phyloP scores from a whole-genome alignment of 64 coral and sea anemone genomes.

The Montipora sp. region DNA sequence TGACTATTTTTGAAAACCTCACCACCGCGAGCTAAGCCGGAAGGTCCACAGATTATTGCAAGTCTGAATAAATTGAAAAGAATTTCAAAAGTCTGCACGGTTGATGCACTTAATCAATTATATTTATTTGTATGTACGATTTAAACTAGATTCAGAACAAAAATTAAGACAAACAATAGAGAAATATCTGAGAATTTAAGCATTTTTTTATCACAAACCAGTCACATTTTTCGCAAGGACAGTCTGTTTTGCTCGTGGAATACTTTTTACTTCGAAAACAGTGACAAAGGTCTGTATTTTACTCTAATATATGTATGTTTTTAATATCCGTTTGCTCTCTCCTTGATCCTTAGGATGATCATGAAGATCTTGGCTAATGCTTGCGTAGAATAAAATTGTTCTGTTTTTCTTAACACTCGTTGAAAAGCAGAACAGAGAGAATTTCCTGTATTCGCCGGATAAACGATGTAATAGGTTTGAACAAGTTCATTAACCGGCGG shows the following conservation, averaged over 20 bases:
- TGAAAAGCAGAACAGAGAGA: neutral
- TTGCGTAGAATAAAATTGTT: neutral
- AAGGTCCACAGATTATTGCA: neutral
- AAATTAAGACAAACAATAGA: neutral
- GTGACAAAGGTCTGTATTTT: neutral
- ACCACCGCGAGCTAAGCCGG: neutral
- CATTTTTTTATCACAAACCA: neutral
- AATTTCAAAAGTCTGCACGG: neutral
- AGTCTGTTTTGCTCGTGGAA: conserved; percentile 1
- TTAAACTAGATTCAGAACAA: neutral
- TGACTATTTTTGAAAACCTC: neutral
- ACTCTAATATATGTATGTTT: neutral
- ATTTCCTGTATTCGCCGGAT: conserved; percentile 32
- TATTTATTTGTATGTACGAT: neutral
- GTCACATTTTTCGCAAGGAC: neutral
- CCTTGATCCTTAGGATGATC: neutral
- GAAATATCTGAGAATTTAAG: conserved; percentile 5
- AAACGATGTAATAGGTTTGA: neutral
- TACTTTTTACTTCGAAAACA: neutral
- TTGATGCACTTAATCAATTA: neutral
- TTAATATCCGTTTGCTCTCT: neutral
- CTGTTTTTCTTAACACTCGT: conserved; percentile 30
- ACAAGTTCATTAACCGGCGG: conserved; percentile 31
- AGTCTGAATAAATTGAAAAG: neutral
- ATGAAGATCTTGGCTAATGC: conserved; percentile 1